Evolutionary conservation across 23 tunicate genomes (phyloP), one percentile per base, ranked within the genome.

Genomic region (Botrylloides violaceus): DNA sequence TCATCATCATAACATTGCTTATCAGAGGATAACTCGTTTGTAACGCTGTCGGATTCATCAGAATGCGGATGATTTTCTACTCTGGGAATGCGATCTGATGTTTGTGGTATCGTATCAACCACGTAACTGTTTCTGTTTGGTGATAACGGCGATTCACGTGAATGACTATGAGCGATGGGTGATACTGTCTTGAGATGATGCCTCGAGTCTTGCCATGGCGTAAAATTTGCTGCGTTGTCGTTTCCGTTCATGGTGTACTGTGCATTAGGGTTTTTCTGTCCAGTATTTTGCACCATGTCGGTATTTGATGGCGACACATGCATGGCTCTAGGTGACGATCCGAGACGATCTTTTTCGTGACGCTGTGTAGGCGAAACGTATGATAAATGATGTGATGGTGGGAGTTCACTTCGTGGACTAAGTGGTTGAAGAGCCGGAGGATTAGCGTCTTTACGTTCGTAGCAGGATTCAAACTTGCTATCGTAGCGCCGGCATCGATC

Each of bases 391-490:
- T 43, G 53, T 15, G 53, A 43, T 15, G 53, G 53, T 43, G 53
- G 53, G 53, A 43, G 53, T 43, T 43, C 53, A 15, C 12, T 15
- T 43, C 53, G 53, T 15, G 53, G 53, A 43, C 53, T 43, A 43
- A 43, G 53, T 43, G 53, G 15, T 9, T 43, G 53, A 43, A 43
- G 9, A 43, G 9, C 53, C 15, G 12, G 53, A 43, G 53, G 53
- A 43, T 43, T 43, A 43, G 53, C 53, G 53, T 43, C 53, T 43
- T 43, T 43, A 7, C 53, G 53, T 43, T 43, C 53, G 53, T 43
- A 43, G 15, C 53, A 43, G 53, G 53, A 43, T 43, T 43, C 53
- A 15, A 43, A 43, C 53, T 43, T 43, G 53, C 53, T 43, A 43
- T 43, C 53, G 53, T 43, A 43, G 12, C 53, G 53, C 53, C 15